These are phyloP conservation scores for Umimayanthus chanpuru DNA, from an alignment of 92 coral and sea anemone genomes.

Conservation along the genomic window DNA sequence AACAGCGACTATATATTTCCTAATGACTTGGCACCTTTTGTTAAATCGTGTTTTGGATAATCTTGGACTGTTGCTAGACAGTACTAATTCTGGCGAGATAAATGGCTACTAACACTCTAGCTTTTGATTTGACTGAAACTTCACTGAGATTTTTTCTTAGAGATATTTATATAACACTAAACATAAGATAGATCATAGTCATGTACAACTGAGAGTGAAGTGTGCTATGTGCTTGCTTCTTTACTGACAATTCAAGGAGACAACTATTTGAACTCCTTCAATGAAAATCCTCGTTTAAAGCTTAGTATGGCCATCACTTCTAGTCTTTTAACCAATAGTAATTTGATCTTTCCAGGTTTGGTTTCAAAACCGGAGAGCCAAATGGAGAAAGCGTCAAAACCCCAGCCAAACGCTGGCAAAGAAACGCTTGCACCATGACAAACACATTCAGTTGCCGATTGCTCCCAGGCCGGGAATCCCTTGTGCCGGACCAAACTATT, in stretches of 20 bases:
- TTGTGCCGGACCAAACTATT: constrained; percentile 90
- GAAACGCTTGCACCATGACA: constrained; percentile 78
- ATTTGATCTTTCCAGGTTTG: constrained; percentile 70
- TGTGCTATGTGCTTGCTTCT: no score
- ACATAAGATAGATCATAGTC: not conserved
- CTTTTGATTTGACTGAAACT: no score
- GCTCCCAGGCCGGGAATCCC: constrained; percentile 98
- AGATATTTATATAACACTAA: not conserved
- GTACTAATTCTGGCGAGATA: not conserved
- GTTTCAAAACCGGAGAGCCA: constrained; percentile 98
- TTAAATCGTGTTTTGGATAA: not conserved
- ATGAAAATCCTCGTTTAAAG: no score
- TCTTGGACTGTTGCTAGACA: not conserved
- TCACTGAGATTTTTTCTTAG: no score
- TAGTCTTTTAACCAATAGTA: not conserved
- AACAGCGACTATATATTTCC: not conserved
- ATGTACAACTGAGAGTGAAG: no score
- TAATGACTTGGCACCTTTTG: not conserved
- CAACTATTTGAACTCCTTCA: no score
- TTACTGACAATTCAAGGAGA: no score
- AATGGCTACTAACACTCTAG: not conserved
- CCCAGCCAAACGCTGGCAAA: constrained; percentile 85
- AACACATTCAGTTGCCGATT: constrained; percentile 93
- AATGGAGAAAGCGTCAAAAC: constrained; percentile 97
- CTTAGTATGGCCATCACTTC: not conserved